Base-by-base conservation (phyloP, 1,140 invertebrate genomes). In the Scaptomyza pallida region DNA sequence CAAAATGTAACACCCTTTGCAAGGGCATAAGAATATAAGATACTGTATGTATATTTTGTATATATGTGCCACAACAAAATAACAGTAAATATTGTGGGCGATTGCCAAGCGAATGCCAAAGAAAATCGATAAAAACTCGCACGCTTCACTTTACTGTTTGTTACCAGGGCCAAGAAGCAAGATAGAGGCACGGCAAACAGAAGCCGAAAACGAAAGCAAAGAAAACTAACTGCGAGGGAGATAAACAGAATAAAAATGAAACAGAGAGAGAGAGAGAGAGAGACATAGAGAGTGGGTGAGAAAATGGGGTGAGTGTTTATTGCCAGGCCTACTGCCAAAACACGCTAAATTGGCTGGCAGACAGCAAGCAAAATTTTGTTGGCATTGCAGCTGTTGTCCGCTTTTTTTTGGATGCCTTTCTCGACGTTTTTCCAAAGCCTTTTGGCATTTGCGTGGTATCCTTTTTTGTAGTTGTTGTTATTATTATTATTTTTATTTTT, bases 41-140 rank as follows among this genome's bases (percentile, higher is more conserved):
- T 30, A 37, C n/a, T 37, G n/a, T 37, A 37, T 37, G 12, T 37
- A 26, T n/a, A n/a, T n/a, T n/a, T n/a, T n/a, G n/a, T n/a, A n/a
- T n/a, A 5, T 37, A 37, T 37, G 33, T 37, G 56, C 74, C 78
- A 83, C 70, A 82, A 74, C 64, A 82, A 19, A 78, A 74, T 78
- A 78, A 71, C 61, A 83, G 75, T 72, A 85, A 85, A 83, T 83
- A 82, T 72, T 75, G 62, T 79, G 67, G 79, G 61, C 35, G 76
- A 80, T 55, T 68, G 79, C 52, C 52, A 62, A 60, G 75, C 78
- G 62, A 75, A 67, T 30, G 52, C 52, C 70, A 48, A 67, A 56
- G 72, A 83, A 85, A 83, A 83, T 83, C 79, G 65, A 83, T 83
- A 50, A 69, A 59, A 75, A 75, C 75, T 74, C 67, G 75, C 80